These are phyloP conservation scores for Ramphastos sulfuratus DNA, from an alignment of 2,113 vertebrate genomes.

Conservation along the genomic window DNA sequence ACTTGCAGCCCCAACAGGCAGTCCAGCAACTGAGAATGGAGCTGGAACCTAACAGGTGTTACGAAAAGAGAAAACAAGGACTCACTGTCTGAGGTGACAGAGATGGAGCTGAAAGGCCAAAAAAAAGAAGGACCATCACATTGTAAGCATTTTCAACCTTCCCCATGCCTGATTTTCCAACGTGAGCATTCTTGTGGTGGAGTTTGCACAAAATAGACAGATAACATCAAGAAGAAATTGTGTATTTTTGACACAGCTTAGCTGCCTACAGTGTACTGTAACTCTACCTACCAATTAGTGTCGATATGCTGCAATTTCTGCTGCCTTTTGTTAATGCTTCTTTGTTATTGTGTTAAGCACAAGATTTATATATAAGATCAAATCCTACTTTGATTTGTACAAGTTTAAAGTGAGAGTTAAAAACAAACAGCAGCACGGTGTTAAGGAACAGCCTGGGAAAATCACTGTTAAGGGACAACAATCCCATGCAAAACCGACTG, in stretches of 20 bases:
- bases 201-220: background rate
- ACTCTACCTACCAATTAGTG: background rate
- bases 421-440: background rate
- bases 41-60: background rate
- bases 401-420: background rate
- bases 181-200: background rate
- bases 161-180: background rate
- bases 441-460: background rate
- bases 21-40: background rate
- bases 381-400: background rate
- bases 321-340: background rate
- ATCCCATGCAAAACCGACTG: background rate
- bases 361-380: background rate
- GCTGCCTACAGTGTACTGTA: background rate
- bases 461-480: background rate
- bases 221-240: background rate
- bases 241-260: background rate
- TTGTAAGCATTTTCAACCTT: background rate
- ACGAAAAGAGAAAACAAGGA: background rate
- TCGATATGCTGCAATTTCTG: background rate
- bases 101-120: background rate
- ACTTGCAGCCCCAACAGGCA: background rate
- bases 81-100: background rate
- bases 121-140: rapidly evolving
- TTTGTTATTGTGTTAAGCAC: background rate